Evolutionary conservation across 2,888 invertebrate genomes (phyloP).

Genomic region (Lasioglossum leucozonium): DNA sequence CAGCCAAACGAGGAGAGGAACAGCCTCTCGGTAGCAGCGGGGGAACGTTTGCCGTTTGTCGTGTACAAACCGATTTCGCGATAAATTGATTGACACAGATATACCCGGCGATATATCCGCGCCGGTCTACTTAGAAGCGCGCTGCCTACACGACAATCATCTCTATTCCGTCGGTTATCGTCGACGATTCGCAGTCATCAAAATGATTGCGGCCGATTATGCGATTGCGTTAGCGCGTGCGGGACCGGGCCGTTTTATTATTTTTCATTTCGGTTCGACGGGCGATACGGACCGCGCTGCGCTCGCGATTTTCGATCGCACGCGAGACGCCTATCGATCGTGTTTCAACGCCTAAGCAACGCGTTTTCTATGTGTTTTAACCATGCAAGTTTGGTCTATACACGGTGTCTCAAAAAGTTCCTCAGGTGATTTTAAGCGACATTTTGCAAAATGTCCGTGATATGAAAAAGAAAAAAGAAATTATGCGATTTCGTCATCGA

Average conservation of each 20-base stretch:
- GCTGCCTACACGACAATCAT: constrained; percentile 83
- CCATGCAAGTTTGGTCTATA: no score
- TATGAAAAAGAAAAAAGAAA: no score
- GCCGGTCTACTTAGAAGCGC: constrained; percentile 76
- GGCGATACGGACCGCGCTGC: background rate
- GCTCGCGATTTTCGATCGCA: background rate
- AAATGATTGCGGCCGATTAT: constrained; percentile 83
- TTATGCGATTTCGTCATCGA: background rate
- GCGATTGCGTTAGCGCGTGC: constrained; percentile 82
- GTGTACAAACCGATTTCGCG: constrained; percentile 43
- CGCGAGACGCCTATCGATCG: background rate
- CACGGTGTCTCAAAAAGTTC: no score
- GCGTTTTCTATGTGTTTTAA: no score
- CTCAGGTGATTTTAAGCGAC: no score
- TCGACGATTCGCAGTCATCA: constrained; percentile 82
- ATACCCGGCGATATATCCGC: constrained; percentile 56
- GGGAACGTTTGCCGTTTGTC: constrained; percentile 35
- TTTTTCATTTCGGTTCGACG: background rate
- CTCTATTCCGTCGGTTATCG: constrained; percentile 81
- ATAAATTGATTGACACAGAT: constrained; percentile 68
- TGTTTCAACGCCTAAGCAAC: no score
- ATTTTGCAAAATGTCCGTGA: no score
- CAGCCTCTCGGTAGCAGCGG: background rate
- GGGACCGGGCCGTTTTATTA: constrained; percentile 55
- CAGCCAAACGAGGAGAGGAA: background rate